phyloP scores from a whole-genome alignment of 2,113 vertebrate species.

The Saguinus midas region DNA sequence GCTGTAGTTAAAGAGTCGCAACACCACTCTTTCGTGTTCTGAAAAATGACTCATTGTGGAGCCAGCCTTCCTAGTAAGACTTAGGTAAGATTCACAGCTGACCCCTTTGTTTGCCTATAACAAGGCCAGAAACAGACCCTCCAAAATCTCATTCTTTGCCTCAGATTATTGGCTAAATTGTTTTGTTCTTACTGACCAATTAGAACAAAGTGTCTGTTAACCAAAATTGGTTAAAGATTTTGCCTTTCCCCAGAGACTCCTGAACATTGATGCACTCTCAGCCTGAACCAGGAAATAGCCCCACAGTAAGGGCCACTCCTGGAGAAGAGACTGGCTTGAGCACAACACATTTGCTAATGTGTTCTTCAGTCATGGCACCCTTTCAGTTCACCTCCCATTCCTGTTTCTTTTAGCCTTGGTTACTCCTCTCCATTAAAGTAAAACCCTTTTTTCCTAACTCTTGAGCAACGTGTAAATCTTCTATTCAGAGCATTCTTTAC shows the following conservation, averaged over 20 bases:
- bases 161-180: not conserved
- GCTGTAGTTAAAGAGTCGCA: not conserved
- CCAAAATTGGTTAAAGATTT: not conserved
- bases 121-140: not conserved
- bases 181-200: not conserved
- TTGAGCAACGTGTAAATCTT: not conserved
- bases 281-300: not conserved
- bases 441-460: not conserved
- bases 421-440: not conserved
- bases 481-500: not conserved
- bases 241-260: not conserved
- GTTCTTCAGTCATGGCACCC: fast-evolving
- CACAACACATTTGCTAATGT: not conserved
- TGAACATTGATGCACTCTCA: not conserved
- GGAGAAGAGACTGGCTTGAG: not conserved
- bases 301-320: not conserved
- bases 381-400: not conserved
- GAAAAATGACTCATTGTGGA: not conserved
- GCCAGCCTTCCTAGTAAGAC: not conserved
- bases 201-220: not conserved
- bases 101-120: not conserved
- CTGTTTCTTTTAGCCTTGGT: not conserved
- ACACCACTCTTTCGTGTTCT: not conserved
- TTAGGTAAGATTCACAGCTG: not conserved
- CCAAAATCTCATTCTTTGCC: not conserved